phyloP scores from a whole-genome alignment of 2,888 invertebrate species.

The Drosophila setosimentum region DNA sequence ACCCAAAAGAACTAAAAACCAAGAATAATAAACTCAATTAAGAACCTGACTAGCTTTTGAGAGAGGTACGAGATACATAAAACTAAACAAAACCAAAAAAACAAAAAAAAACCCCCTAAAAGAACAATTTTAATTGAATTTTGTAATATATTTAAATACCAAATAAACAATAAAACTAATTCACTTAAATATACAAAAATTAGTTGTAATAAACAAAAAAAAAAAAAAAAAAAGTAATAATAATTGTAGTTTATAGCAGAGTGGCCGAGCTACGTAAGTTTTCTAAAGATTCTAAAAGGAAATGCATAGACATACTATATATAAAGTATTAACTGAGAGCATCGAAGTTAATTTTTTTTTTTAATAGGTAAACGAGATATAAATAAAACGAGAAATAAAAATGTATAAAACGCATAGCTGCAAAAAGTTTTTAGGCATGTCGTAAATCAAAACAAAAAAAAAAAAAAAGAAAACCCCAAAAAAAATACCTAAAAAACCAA shows the following conservation, averaged over 20 bases:
- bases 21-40: constrained; percentile 64
- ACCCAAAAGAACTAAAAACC: constrained; percentile 8
- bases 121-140: constrained; percentile 74
- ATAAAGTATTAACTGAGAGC: constrained; percentile 75
- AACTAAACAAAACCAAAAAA: constrained; percentile 32
- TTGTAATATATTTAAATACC: constrained; percentile 67
- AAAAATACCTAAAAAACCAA: background rate
- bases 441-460: constrained; percentile 22
- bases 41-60: constrained; percentile 77
- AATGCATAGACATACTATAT: constrained; percentile 66
- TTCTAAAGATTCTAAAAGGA: constrained; percentile 78
- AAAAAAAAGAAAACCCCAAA: background rate
- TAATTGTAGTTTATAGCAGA: constrained; percentile 65
- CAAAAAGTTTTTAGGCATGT: constrained; percentile 54
- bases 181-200: constrained; percentile 59
- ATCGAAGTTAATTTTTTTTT: constrained; percentile 73
- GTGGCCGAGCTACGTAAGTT: constrained; percentile 78
- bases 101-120: constrained; percentile 14
- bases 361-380: constrained; percentile 31
- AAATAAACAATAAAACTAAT: constrained; percentile 27
- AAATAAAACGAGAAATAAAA: constrained; percentile 8
- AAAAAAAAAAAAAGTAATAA: constrained; percentile 27
- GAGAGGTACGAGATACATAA: constrained; percentile 54
- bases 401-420: constrained; percentile 28
- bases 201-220: constrained; percentile 48